Base-by-base conservation (phyloP, 2,888 invertebrate species). In the Meiosimyza decipiens region DNA sequence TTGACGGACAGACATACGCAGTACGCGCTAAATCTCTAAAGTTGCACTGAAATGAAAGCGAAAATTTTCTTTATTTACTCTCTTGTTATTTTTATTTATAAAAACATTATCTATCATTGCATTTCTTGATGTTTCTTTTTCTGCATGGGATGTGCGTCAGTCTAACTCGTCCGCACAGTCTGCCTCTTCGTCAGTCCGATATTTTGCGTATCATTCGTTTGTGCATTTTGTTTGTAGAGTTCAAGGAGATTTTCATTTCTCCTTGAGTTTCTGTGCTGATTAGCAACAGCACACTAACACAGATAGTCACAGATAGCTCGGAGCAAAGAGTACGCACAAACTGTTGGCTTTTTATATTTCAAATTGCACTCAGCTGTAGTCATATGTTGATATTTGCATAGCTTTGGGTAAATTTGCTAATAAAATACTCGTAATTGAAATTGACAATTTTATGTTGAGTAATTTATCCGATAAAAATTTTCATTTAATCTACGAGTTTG, bases 161-260 rank as follows among this genome's bases (percentile, higher is more conserved):
- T 40, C 40, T 40, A 40, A 40, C 40, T 54, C n/a, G 7, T 28
- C 28, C 28, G 28, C 28, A 28, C 28, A 28, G 28, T 28, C 4
- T 28, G 28, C 28, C 28, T 28, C 4, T 54, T 54, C 18, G 54
- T 54, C 40, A 40, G 40, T 40, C 40, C 6, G 9, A n/a, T 13
- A 15, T 1, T 54, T 12, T 7, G 54, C 16, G 54, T 13, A 16
- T 16, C 54, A 54, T 16, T 16, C 54, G 40, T 7, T 54, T 13
- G 6, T 54, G 54, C 54, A 54, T 54, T 16, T 15, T 16, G 54
- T 54, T 65, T 55, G 40, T 66, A 66, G 55, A 52, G 66, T 66
- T 66, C 66, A 66, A 66, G 66, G 66, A 66, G 54, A 55, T 66
- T 55, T 60, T 22, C 40, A 22, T 33, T 33, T 66, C 16, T 15